Conservation (phyloP, 2,888 invertebrate species). For the Heliconius charithonia region DNA sequence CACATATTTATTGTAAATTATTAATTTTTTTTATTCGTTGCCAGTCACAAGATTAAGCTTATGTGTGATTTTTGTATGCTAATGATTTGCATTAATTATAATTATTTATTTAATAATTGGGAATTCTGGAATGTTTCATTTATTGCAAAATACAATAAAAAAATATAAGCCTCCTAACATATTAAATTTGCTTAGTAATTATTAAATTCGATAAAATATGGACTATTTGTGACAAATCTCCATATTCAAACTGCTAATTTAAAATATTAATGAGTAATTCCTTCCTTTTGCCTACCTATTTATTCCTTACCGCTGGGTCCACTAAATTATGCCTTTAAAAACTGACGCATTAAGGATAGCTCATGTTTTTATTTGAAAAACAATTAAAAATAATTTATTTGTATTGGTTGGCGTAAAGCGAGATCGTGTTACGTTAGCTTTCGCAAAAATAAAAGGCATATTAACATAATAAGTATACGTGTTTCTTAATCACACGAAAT, state of each 20-base stretch:
- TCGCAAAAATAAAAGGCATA: not conserved
- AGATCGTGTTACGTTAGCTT: not conserved
- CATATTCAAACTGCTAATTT: not conserved
- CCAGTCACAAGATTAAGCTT: constrained; percentile 22
- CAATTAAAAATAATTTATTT: constrained; percentile 1
- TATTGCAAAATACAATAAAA: not conserved
- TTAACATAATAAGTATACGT: not conserved
- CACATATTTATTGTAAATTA: constrained; percentile 34
- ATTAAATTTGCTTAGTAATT: not conserved
- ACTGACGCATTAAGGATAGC: not conserved
- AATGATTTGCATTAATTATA: constrained; percentile 11
- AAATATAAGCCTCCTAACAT: not conserved
- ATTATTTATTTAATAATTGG: constrained; percentile 13
- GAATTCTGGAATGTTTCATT: not conserved
- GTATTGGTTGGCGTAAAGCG: not conserved
- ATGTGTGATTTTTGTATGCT: constrained; percentile 23
- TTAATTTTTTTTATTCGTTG: constrained; percentile 30
- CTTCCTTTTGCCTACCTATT: not conserved
- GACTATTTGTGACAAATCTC: not conserved
- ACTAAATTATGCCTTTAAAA: not conserved
- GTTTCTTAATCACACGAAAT: constrained; percentile 4
- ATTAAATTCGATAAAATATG: not conserved
- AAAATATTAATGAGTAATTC: not conserved
- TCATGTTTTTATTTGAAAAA: not conserved
- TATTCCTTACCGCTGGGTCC: not conserved